Conservation (phyloP, 2,797 vertebrate species). For the Danio albolineatus region DNA sequence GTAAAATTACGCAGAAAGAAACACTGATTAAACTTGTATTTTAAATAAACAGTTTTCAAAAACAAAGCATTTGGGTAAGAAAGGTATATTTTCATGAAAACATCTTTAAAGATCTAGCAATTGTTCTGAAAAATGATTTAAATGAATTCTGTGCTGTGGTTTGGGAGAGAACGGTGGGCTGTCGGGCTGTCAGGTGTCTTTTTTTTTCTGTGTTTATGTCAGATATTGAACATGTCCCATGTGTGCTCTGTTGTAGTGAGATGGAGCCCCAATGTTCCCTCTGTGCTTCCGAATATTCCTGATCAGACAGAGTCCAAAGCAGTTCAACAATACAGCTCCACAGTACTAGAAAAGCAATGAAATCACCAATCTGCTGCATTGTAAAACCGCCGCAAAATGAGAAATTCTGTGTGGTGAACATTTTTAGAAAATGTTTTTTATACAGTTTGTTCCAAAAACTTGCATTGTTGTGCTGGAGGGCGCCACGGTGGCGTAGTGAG, state of each 20-base stretch:
- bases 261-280: constrained; percentile 21
- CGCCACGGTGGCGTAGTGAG: too few species aligned
- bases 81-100: background rate
- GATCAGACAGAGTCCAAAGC: constrained; percentile 4
- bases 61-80: background rate
- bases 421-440: background rate
- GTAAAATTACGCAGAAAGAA: too few species aligned
- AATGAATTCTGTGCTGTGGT: constrained; percentile 48
- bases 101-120: background rate
- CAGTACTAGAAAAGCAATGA: background rate
- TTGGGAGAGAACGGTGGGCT: constrained; percentile 44
- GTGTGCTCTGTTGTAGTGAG: constrained; percentile 60
- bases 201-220: constrained; percentile 54
- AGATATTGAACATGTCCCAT: constrained; percentile 65
- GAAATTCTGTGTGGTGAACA: background rate
- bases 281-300: constrained; percentile 4
- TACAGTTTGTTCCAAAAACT: background rate
- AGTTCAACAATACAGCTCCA: background rate
- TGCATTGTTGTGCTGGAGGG: background rate
- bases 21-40: too few species aligned
- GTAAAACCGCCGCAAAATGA: background rate
- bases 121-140: background rate
- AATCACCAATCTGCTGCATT: constrained; percentile 15
- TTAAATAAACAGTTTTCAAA: too few species aligned
- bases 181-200: constrained; percentile 65